Percentiles rank a stretch among this genome's conserved stretches.
Conservation (phyloP, 2,797 vertebrate species). For the Delichon dasypus region DNA sequence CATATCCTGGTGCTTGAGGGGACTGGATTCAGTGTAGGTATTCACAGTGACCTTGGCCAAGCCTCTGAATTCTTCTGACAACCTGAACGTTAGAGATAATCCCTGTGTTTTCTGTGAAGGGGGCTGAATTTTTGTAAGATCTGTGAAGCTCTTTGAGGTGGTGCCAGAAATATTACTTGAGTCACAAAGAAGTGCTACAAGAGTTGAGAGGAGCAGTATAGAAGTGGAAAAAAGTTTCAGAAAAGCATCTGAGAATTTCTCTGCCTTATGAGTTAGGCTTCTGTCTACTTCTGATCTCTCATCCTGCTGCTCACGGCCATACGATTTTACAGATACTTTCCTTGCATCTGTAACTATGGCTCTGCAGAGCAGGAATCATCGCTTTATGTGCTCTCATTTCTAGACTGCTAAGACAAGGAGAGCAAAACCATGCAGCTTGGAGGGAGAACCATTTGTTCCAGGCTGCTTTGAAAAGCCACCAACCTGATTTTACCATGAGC, state of each 20-base stretch:
- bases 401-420: not conserved
- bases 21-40: not conserved
- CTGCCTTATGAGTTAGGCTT: not conserved
- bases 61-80: not conserved
- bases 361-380: not conserved
- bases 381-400: not conserved
- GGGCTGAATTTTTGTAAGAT: not conserved
- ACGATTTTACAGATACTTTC: not conserved
- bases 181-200: not conserved
- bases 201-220: not conserved
- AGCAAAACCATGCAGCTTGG: not conserved
- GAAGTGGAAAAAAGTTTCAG: not conserved
- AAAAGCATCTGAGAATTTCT: not conserved
- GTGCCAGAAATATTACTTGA: not conserved
- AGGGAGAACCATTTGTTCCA: not conserved
- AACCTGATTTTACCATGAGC: not conserved
- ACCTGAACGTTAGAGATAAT: not conserved
- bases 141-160: not conserved
- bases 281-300: not conserved
- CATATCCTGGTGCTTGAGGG: not conserved
- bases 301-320: not conserved
- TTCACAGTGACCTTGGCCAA: not conserved
- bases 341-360: not conserved
- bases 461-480: not conserved
- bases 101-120: not conserved